phyloP scores from a whole-genome alignment of 2,113 vertebrate species.

The Myotis brandtii region DNA sequence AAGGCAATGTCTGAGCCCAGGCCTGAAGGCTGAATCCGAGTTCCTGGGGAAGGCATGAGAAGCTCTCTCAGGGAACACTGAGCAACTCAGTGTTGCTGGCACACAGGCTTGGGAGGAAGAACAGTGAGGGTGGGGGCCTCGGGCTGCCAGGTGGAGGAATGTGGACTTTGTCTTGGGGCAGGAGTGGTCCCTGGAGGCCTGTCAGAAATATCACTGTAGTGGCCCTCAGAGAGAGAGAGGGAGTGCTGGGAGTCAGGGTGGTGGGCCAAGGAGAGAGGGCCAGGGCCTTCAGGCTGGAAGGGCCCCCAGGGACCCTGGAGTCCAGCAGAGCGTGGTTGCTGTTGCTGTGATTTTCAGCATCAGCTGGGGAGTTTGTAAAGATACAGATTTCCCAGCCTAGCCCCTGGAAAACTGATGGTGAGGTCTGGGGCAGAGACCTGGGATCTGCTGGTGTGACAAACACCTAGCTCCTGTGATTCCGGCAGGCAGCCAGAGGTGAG shows the following conservation, averaged over 20 bases:
- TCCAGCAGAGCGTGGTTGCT: not conserved
- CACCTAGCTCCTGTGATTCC: not conserved
- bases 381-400: not conserved
- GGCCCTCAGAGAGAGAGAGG: not conserved
- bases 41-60: not conserved
- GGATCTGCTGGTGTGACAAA: not conserved
- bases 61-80: not conserved
- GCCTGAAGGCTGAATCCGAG: not conserved
- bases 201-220: not conserved
- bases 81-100: not conserved
- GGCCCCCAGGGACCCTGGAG: too few species aligned
- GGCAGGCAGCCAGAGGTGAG: not conserved
- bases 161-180: not conserved
- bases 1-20: not conserved
- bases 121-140: not conserved
- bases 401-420: not conserved
- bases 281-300: not conserved
- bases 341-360: not conserved
- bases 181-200: not conserved
- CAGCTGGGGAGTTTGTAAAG: not conserved
- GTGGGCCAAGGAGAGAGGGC: not conserved
- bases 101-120: not conserved
- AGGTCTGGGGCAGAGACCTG: not conserved
- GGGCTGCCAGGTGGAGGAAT: not conserved
- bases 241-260: not conserved